Conservation (phyloP, 2,113 vertebrate species). For the Rutilus rutilus region DNA sequence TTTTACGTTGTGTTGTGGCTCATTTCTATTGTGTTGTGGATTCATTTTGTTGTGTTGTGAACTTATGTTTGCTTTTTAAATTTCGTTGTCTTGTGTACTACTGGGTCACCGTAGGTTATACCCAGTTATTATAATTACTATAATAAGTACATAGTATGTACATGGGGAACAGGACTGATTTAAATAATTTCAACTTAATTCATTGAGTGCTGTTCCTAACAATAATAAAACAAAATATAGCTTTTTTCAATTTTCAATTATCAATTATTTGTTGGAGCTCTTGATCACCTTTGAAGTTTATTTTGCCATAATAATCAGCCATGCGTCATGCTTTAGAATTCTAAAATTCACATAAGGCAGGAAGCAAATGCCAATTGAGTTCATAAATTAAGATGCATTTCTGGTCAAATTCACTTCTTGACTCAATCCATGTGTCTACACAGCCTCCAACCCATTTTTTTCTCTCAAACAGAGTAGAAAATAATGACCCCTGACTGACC, state of each 20-base stretch:
- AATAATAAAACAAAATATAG: not conserved
- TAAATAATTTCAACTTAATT: too few species aligned
- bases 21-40: too few species aligned
- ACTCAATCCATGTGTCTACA: conserved; percentile 14
- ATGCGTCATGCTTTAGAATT: not conserved
- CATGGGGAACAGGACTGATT: too few species aligned
- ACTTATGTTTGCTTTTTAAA: too few species aligned
- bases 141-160: too few species aligned
- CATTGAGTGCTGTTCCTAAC: too few species aligned
- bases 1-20: too few species aligned
- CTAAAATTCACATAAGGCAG: not conserved
- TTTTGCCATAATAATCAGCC: not conserved
- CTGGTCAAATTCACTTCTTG: not conserved
- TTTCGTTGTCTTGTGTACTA: too few species aligned
- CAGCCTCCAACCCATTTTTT: not conserved
- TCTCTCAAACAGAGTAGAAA: not conserved
- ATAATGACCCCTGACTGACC: conserved; percentile 48
- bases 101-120: too few species aligned
- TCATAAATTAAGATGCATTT: not conserved
- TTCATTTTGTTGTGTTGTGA: too few species aligned
- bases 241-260: not conserved
- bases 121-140: too few species aligned
- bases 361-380: not conserved
- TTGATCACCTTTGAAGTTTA: not conserved
- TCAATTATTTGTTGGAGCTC: not conserved